These are phyloP conservation scores for Zophobas morio DNA, from an alignment of 1,140 invertebrate genomes.

Conservation along the genomic window DNA sequence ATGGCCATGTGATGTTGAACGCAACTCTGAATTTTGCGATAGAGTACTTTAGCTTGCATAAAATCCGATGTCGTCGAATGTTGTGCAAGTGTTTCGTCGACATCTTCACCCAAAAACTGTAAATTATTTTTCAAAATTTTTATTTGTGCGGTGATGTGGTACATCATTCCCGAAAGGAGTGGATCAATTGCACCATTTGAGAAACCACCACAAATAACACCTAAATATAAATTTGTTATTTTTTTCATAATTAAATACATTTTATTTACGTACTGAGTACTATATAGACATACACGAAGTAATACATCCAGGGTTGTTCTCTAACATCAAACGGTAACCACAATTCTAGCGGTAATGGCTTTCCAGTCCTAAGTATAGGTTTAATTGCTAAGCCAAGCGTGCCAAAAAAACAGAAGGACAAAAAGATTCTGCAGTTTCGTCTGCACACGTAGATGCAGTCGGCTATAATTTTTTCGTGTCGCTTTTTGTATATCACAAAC, in stretches of 20 bases:
- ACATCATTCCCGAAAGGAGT: background rate
- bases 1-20: slow-evolving; percentile 4
- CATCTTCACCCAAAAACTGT: background rate
- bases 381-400: background rate
- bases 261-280: background rate
- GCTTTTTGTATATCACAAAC: slow-evolving; percentile 6
- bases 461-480: slow-evolving; percentile 14
- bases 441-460: background rate
- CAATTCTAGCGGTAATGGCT: background rate
- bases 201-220: background rate
- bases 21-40: background rate
- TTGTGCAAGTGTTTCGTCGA: background rate
- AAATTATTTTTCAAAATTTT: background rate
- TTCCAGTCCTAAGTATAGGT: background rate
- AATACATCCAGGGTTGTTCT: background rate
- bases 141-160: background rate
- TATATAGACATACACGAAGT: background rate
- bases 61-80: background rate
- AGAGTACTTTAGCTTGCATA: background rate
- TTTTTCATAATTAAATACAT: background rate
- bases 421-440: background rate
- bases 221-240: background rate
- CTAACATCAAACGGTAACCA: slow-evolving; percentile 9
- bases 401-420: slow-evolving; percentile 9
- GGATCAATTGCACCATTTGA: background rate